These are phyloP conservation scores for Delphinapterus leucas DNA, from an alignment of 2,113 vertebrate species.

Conservation along the genomic window DNA sequence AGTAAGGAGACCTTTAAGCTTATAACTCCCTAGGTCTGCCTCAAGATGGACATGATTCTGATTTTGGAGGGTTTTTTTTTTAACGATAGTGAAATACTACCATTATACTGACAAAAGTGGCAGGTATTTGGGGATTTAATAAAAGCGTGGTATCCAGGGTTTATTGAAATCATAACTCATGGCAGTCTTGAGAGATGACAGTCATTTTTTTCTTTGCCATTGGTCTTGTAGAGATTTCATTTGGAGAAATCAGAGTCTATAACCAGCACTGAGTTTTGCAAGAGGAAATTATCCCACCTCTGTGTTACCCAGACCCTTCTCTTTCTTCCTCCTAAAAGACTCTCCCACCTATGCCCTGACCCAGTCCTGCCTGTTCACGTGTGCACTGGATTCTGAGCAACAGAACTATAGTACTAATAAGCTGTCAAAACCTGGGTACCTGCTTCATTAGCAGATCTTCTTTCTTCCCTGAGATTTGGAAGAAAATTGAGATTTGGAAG, in stretches of 20 bases:
- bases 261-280: neutral
- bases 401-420: neutral
- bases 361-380: neutral
- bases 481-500: neutral
- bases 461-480: neutral
- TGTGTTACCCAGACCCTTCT: neutral
- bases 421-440: rapidly evolving
- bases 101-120: neutral
- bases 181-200: neutral
- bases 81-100: neutral
- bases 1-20: neutral
- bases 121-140: neutral
- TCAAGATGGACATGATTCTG: neutral
- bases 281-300: neutral
- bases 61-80: neutral
- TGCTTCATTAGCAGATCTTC: neutral
- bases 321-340: neutral
- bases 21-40: neutral
- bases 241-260: neutral
- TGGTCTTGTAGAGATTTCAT: neutral
- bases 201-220: neutral
- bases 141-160: neutral
- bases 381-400: neutral
- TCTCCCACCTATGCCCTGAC: too few species aligned
- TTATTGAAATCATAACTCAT: neutral